phyloP scores from a whole-genome alignment of 2,113 vertebrate genomes.

The Piprites chloris region DNA sequence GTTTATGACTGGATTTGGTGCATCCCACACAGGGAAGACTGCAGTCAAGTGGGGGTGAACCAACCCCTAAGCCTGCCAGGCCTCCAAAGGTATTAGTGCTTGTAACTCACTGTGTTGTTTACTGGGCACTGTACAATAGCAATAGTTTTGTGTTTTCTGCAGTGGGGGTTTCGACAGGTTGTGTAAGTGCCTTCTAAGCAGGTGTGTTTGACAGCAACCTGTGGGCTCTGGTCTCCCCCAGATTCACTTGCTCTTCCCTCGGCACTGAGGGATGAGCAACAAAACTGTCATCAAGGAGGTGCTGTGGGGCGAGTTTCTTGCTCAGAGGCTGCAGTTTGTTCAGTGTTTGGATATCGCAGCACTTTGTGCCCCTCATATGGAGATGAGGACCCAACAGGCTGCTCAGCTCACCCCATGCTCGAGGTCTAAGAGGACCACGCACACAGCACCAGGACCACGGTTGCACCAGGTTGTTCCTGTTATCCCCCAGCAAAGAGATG shows the following conservation, averaged over 20 bases:
- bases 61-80: neutral
- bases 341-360: accelerated
- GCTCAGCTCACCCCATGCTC: accelerated
- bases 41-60: neutral
- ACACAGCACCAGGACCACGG: accelerated
- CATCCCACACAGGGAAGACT: neutral
- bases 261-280: neutral
- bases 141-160: neutral
- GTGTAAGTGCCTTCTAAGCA: neutral
- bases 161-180: neutral
- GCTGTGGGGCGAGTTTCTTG: accelerated
- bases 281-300: accelerated
- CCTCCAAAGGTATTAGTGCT: neutral
- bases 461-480: accelerated
- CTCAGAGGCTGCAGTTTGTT: neutral
- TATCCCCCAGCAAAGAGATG: accelerated
- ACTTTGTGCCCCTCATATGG: accelerated
- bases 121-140: neutral
- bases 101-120: neutral
- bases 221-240: neutral
- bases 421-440: accelerated
- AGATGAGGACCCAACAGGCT: neutral
- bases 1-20: neutral
- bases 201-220: neutral
- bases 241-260: neutral